A percentile compares a stretch with the other conserved stretches of the same genome.
Conservation (phyloP, 64 coral and sea anemone genomes). For the Pocillopora verrucosa region DNA sequence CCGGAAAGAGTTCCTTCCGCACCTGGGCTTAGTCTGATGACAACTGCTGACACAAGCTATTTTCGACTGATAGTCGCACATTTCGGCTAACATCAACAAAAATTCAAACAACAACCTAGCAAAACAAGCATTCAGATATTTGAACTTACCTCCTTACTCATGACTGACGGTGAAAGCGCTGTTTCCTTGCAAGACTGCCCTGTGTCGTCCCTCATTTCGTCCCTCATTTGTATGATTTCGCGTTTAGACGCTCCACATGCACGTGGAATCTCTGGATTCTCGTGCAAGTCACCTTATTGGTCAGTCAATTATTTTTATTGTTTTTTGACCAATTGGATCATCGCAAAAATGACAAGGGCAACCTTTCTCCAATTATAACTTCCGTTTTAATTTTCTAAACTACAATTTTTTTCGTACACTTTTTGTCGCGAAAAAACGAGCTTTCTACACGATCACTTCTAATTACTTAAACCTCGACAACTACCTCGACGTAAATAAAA, state of each 20-base stretch:
- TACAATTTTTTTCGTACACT: too few species aligned
- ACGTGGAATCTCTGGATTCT: slow-evolving; percentile 45
- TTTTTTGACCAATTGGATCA: slow-evolving; percentile 21
- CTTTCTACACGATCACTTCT: too few species aligned
- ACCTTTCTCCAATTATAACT: slow-evolving; percentile 8
- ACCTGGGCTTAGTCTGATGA: background rate
- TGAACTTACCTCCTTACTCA: slow-evolving; percentile 38
- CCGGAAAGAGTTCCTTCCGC: background rate
- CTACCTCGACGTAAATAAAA: too few species aligned
- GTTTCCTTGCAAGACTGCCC: background rate
- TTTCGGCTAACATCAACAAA: background rate
- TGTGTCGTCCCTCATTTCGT: background rate
- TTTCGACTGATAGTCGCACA: background rate
- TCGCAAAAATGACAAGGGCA: background rate
- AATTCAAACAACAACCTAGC: background rate
- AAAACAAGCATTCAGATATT: background rate
- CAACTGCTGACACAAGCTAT: background rate
- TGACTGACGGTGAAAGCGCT: slow-evolving; percentile 29
- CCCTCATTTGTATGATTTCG: slow-evolving; percentile 17
- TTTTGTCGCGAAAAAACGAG: too few species aligned
- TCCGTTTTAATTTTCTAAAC: slow-evolving; percentile 5
- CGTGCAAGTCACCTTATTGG: slow-evolving; percentile 34
- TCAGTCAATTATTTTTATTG: slow-evolving; percentile 1
- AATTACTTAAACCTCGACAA: too few species aligned
- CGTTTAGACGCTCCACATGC: background rate